Conservation (phyloP, 2,113 vertebrate species). For the Elephas maximus region DNA sequence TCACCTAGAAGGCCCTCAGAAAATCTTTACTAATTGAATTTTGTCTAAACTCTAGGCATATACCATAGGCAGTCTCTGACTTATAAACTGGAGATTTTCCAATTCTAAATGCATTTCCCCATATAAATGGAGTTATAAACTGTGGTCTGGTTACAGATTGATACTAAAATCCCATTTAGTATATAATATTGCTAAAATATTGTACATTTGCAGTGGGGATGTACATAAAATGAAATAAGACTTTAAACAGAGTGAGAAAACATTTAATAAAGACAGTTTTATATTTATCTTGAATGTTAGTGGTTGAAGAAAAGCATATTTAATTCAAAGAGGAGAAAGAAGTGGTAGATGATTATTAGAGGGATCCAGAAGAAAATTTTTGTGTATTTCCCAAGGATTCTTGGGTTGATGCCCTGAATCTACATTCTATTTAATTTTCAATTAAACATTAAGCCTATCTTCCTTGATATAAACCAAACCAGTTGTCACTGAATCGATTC, state of each 20-base stretch:
- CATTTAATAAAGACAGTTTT: constrained; percentile 20
- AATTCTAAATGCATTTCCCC: constrained; percentile 29
- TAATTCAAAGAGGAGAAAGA: constrained; percentile 42
- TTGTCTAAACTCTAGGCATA: constrained; percentile 22
- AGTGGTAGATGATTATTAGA: neutral
- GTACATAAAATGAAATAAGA: constrained; percentile 5
- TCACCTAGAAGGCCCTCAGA: constrained; percentile 5
- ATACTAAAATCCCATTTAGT: neutral
- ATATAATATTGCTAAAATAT: neutral
- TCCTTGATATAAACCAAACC: neutral
- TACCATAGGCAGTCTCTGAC: neutral
- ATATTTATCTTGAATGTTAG: neutral
- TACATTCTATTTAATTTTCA: neutral
- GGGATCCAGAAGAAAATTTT: neutral
- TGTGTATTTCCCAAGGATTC: neutral
- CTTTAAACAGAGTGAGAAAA: constrained; percentile 30
- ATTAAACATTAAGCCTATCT: neutral
- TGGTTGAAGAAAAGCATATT: neutral
- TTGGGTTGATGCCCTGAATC: neutral
- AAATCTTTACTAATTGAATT: constrained; percentile 32
- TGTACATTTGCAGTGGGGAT: neutral
- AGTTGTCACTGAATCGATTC: neutral
- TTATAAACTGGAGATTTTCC: neutral
- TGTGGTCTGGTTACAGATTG: neutral
- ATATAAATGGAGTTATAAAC: constrained; percentile 48